These are phyloP conservation scores for Ectobius pallidus DNA, from an alignment of 2,888 invertebrate species.

Conservation along the genomic window DNA sequence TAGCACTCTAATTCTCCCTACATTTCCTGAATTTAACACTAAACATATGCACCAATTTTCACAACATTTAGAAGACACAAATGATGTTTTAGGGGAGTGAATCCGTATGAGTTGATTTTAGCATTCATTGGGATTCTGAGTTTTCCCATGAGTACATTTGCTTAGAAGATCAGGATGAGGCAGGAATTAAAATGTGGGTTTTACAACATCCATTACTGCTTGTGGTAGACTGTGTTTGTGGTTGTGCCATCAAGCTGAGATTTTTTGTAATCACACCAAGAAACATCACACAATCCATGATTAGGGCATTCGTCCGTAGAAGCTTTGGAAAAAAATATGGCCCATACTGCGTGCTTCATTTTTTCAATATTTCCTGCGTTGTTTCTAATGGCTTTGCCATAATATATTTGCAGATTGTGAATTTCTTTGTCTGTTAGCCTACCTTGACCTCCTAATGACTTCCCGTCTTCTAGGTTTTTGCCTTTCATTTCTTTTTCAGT, in stretches of 20 bases:
- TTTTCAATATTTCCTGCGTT: background rate
- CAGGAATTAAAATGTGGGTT: background rate
- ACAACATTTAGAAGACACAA: too few species aligned
- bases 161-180: background rate
- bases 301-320: background rate
- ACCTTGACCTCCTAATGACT: background rate
- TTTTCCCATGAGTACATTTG: background rate
- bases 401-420: background rate
- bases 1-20: too few species aligned
- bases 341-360: background rate
- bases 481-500: background rate
- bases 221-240: background rate
- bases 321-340: background rate
- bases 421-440: slow-evolving; percentile 3
- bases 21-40: too few species aligned
- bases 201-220: background rate
- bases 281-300: background rate
- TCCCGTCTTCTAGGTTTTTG: too few species aligned
- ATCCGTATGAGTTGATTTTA: too few species aligned
- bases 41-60: too few species aligned
- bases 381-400: background rate
- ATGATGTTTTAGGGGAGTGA: too few species aligned
- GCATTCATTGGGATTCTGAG: background rate
- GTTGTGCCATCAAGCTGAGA: background rate
- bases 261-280: background rate